phyloP scores from a whole-genome alignment of 1,140 invertebrate species.

The Neodiprion fabricii region DNA sequence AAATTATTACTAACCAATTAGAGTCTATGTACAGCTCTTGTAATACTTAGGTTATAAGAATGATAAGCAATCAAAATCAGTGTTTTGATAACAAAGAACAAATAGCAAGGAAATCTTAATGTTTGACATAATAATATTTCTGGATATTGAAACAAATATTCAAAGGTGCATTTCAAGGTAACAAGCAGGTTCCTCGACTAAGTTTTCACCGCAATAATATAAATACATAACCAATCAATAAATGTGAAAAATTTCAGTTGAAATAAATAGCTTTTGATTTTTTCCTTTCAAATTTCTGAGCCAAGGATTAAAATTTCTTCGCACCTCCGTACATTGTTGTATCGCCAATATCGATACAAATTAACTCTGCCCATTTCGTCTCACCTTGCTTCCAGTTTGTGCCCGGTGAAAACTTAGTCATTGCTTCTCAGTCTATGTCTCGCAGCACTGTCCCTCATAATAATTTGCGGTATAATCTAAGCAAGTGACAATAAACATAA shows the following conservation, averaged over 20 bases:
- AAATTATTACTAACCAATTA: constrained; percentile 8
- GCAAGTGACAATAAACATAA: background rate
- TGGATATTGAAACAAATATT: no score
- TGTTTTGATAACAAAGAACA: background rate
- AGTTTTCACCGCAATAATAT: no score
- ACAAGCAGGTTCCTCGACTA: no score
- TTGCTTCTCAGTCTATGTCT: background rate
- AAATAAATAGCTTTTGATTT: no score
- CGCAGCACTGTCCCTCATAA: background rate
- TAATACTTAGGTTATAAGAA: background rate
- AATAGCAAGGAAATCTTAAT: background rate
- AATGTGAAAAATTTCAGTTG: no score
- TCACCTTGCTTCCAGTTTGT: constrained; percentile 5
- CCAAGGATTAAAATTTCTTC: no score
- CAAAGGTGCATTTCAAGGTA: no score
- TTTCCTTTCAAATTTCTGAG: no score
- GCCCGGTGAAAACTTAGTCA: background rate
- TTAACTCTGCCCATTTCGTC: background rate
- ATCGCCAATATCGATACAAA: no score
- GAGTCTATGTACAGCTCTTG: background rate
- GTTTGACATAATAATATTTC: no score
- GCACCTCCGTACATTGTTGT: no score
- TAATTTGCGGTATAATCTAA: background rate
- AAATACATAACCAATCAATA: no score
- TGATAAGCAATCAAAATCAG: background rate